Evolutionary conservation across 2,888 invertebrate genomes (phyloP), one percentile per base, ranked within the genome.

Genomic region (Stenodema calcarata): DNA sequence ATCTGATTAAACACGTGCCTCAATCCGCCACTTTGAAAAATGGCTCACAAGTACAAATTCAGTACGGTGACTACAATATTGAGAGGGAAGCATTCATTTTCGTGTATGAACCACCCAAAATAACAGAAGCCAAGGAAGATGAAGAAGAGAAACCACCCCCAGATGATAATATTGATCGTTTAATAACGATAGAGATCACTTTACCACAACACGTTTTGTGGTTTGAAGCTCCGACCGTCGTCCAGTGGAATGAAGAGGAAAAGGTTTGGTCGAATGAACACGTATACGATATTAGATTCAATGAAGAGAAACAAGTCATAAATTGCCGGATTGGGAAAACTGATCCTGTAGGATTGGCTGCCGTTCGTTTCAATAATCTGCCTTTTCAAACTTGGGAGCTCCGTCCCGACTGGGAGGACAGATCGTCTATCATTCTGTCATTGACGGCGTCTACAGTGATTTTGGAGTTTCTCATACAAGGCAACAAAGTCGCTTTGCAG

Each of bases 321-420:
- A 0, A 90, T 16, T 88, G 88, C 44, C 54, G 86, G 47, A 86
- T 87, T 4, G 88, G 88, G 0, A 87, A 85, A 16, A 78, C 86
- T 93, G 94, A 94, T 90, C 94, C 94, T 0, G 94, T 95, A 88
- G 96, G 95, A 0, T 93, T 97, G 87, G 96, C 95, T 0, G 92
- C 94, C 0, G 93, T 94, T 87, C 93, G 94, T 82, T 96, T 95
- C 91, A 93, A 94, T 86, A 97, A 97, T 90, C 92, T 97, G 90
- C 97, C 97, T 0, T 97, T 94, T 90, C 97, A 97, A 91, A 95
- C 95, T 0, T 97, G 97, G 96, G 97, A 97, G 89, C 90, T 97
- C 9, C 94, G 94, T 89, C 96, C 96, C 0, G 88, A 88, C 87
- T 88, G 87, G 87, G 86, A 88, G 2, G 82, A 76, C 0, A 80